phyloP scores from a whole-genome alignment of 2,888 invertebrate genomes.

The Drosophila maculinotata region DNA sequence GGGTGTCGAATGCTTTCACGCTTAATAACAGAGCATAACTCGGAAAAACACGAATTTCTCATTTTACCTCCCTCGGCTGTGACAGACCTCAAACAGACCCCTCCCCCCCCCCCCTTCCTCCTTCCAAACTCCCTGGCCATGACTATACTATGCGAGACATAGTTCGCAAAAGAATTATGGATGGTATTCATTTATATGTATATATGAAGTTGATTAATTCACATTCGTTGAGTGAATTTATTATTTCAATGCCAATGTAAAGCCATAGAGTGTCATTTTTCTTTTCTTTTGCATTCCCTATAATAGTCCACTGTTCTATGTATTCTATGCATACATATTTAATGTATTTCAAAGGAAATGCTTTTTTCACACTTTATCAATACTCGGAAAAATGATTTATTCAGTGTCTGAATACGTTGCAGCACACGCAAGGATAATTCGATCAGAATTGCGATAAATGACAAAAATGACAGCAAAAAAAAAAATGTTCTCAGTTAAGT shows the following conservation, averaged over 20 bases:
- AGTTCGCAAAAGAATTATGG: no score
- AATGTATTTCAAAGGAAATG: neutral
- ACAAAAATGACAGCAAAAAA: no score
- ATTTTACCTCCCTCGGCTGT: constrained; percentile 25
- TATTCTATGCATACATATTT: no score
- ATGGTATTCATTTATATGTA: no score
- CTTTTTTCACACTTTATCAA: neutral
- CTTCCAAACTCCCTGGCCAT: no score
- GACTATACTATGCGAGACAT: no score
- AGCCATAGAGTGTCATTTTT: neutral
- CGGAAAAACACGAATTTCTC: constrained; percentile 43
- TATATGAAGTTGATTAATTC: constrained; percentile 24
- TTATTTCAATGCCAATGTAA: constrained; percentile 33
- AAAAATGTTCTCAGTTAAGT: constrained; percentile 4
- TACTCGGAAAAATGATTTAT: constrained; percentile 23
- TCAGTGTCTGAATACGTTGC: constrained; percentile 16
- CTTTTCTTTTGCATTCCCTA: constrained; percentile 1
- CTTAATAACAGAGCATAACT: constrained; percentile 10
- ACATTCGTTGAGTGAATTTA: constrained; percentile 36
- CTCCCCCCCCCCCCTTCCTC: no score
- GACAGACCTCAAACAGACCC: no score
- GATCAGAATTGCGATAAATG: constrained; percentile 15
- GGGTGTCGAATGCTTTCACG: constrained; percentile 13
- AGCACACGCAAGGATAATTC: constrained; percentile 20
- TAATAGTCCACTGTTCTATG: no score